Evolutionary conservation across 2,797 vertebrate species (phyloP), one percentile per base, ranked within the genome.

Genomic region (Crocidura indochinensis): DNA sequence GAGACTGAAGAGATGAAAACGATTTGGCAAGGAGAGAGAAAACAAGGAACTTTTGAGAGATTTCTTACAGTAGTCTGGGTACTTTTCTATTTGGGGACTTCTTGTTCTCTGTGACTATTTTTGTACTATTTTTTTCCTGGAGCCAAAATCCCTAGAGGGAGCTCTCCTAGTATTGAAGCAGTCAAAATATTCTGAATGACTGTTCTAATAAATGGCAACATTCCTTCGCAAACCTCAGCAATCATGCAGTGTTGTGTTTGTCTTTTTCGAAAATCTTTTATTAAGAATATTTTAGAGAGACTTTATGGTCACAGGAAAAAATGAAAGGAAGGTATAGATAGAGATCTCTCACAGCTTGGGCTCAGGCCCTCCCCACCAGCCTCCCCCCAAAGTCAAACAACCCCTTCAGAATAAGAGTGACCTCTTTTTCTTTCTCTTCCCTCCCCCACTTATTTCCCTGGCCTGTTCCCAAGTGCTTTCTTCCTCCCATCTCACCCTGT

Each of bases 401-500:
- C 26, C 46, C 31, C 27, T n/a, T 3, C 53, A 47, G 29, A 31
- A 15, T 14, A 17, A 44, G 71, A 6, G 44, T 64, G 60, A 44
- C 60, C 49, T 51, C 46, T 15, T 29, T 72, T 12, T 4, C 7
- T 38, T 62, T 67, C 20, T 51, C 19, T 60, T 51, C 51, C 14
- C 51, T 15, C 51, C 51, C 51, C 51, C 51, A 3, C 68, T n/a
- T 75, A 71, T 95, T 91, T 38, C 80, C 53, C 68, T 91, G 84
- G 76, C 93, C 95, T 44, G 56, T 87, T 38, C 53, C 93, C 83
- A 94, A 93, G 72, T 38, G n/a, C 20, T 47, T 2, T 2, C 71
- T 94, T 75, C 93, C 88, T 90, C 88, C 79, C 47, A 56, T 27
- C 64, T 65, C 68, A 93, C 24, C 91, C 60, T 88, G 80, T n/a